Percentiles rank a stretch among this genome's conserved stretches.
These are phyloP conservation scores for Rhopalosiphum maidis DNA, from an alignment of 1,140 invertebrate species.

Conservation along the genomic window DNA sequence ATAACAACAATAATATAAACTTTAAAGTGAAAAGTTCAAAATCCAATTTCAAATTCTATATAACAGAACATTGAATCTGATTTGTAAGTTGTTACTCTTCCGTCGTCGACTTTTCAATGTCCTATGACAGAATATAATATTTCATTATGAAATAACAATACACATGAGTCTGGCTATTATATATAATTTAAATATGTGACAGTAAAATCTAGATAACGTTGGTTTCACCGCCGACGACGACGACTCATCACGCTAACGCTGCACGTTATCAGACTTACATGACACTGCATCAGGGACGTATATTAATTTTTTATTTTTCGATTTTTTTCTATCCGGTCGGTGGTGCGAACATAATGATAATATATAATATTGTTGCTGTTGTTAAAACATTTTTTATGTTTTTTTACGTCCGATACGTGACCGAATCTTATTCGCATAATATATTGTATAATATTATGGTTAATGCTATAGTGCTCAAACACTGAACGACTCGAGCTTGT, in stretches of 20 bases:
- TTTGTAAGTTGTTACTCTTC: background rate
- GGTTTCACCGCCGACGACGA: background rate
- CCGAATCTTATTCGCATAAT: constrained; percentile 35
- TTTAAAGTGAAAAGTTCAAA: constrained; percentile 39
- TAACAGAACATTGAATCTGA: constrained; percentile 15
- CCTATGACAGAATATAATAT: background rate
- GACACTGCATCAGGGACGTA: background rate
- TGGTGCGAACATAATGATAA: background rate
- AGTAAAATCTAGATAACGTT: background rate
- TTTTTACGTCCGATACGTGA: constrained; percentile 40
- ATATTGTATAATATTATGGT: background rate
- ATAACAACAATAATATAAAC: background rate
- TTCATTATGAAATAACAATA: background rate
- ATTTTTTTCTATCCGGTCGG: background rate
- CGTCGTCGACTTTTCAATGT: background rate
- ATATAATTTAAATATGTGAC: constrained; percentile 14
- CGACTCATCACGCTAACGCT: background rate
- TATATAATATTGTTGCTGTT: background rate
- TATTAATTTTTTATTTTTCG: background rate
- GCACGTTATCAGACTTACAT: background rate
- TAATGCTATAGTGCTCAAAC: background rate
- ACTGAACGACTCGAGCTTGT: background rate
- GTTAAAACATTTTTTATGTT: background rate
- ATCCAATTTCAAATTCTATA: constrained; percentile 36
- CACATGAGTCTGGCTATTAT: background rate